Conservation (phyloP, 2,113 vertebrate genomes). For the Equus quagga region DNA sequence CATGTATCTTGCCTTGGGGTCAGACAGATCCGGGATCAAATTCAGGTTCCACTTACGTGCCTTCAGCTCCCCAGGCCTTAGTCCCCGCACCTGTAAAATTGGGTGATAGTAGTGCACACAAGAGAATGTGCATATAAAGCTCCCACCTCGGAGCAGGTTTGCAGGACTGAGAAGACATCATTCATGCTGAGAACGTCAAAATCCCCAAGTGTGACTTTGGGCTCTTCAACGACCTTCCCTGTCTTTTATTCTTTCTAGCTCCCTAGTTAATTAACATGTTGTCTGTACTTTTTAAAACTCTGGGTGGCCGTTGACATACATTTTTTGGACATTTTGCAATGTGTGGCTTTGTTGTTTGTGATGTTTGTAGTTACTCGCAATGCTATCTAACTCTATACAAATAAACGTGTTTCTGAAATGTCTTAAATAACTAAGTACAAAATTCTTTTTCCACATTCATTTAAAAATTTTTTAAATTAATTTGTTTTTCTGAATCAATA, state of each 20-base stretch:
- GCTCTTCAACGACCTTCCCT: neutral
- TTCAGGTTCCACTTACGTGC: neutral
- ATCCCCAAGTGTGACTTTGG: neutral
- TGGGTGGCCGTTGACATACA: neutral
- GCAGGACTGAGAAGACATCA: neutral
- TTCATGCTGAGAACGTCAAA: neutral
- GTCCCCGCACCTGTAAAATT: neutral
- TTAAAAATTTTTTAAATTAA: neutral
- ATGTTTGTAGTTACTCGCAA: neutral
- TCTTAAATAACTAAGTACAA: neutral
- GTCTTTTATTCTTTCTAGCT: neutral
- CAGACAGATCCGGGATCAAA: neutral
- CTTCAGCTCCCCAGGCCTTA: neutral
- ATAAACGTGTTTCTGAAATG: slow-evolving; percentile 9
- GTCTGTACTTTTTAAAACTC: neutral
- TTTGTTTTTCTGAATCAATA: neutral
- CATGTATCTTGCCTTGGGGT: neutral
- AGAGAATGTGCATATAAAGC: neutral
- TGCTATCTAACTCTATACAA: neutral
- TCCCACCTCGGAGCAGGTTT: neutral
- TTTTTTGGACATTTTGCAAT: neutral
- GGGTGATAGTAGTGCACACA: neutral
- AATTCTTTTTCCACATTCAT: neutral
- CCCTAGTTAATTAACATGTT: neutral
- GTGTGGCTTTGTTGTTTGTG: neutral